Percentiles rank a stretch among this genome's conserved stretches.
These are phyloP conservation scores for Picathartes gymnocephalus DNA, from an alignment of 2,113 vertebrate genomes.

Conservation along the genomic window DNA sequence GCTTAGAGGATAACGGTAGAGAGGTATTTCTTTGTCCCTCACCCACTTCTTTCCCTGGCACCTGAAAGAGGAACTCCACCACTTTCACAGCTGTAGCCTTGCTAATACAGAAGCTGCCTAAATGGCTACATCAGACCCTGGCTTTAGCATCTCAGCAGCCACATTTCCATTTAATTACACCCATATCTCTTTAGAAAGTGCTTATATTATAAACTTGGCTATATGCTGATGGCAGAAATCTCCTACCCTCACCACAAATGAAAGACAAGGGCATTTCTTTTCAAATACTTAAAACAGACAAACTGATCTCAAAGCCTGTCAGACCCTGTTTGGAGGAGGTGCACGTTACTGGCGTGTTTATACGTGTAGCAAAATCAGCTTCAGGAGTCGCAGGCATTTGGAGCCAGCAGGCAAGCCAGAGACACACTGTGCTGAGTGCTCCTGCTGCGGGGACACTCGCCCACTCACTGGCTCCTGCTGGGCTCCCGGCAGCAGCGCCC, in stretches of 20 bases:
- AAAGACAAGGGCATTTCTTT: background rate
- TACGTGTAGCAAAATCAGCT: background rate
- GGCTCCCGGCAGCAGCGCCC: fast-evolving
- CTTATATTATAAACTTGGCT: background rate
- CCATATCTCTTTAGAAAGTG: background rate
- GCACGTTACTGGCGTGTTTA: fast-evolving
- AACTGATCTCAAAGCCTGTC: background rate
- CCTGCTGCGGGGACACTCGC: fast-evolving
- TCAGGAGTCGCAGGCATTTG: background rate
- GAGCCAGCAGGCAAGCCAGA: background rate
- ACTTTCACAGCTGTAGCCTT: fast-evolving
- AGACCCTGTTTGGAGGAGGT: background rate
- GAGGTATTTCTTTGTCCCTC: background rate
- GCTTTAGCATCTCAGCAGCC: background rate
- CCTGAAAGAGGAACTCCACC: background rate
- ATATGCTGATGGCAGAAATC: background rate
- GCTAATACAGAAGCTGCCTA: background rate
- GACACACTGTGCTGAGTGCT: fast-evolving
- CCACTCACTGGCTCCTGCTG: fast-evolving
- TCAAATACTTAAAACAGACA: background rate
- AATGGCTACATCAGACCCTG: background rate
- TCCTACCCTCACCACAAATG: background rate
- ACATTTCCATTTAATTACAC: background rate
- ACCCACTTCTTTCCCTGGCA: background rate
- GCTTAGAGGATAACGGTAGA: background rate